Conservation (phyloP, 2,888 invertebrate genomes). For the Koerneria pararmatus region DNA sequence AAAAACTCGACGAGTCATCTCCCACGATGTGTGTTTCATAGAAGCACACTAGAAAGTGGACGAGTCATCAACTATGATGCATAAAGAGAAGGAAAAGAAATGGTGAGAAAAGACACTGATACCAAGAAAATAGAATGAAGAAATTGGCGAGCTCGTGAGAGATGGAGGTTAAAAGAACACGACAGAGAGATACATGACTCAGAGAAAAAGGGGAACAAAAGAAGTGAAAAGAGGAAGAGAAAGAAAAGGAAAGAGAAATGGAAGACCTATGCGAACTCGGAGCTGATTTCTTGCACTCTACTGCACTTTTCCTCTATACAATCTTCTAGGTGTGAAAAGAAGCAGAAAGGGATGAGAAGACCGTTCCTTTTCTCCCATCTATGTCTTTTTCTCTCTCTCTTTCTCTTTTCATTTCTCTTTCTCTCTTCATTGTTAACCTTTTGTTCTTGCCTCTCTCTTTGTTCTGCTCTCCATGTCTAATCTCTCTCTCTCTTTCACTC, state of each 20-base stretch:
- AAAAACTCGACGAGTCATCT: too few species aligned
- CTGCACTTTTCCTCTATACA: neutral
- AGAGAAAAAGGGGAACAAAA: too few species aligned
- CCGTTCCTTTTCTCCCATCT: too few species aligned
- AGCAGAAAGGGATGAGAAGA: too few species aligned
- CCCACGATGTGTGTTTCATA: too few species aligned
- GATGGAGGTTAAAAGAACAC: neutral
- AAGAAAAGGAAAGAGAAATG: too few species aligned
- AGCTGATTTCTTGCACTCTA: neutral
- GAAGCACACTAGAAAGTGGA: too few species aligned
- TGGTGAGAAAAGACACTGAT: too few species aligned
- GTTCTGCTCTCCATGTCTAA: neutral
- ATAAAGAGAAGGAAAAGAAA: too few species aligned
- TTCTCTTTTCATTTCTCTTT: neutral
- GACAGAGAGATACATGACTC: neutral
- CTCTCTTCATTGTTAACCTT: neutral
- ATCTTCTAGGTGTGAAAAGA: too few species aligned
- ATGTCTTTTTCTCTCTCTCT: conserved; percentile 1
- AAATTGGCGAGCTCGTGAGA: neutral
- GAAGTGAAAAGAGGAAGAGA: too few species aligned
- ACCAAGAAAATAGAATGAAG: neutral
- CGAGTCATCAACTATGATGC: too few species aligned
- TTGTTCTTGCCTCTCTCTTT: neutral
- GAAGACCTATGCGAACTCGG: neutral
- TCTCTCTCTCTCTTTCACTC: neutral